Percentiles rank a stretch among this genome's conserved stretches.
Conservation (phyloP, 2,113 vertebrate genomes). For the Camelus bactrianus region DNA sequence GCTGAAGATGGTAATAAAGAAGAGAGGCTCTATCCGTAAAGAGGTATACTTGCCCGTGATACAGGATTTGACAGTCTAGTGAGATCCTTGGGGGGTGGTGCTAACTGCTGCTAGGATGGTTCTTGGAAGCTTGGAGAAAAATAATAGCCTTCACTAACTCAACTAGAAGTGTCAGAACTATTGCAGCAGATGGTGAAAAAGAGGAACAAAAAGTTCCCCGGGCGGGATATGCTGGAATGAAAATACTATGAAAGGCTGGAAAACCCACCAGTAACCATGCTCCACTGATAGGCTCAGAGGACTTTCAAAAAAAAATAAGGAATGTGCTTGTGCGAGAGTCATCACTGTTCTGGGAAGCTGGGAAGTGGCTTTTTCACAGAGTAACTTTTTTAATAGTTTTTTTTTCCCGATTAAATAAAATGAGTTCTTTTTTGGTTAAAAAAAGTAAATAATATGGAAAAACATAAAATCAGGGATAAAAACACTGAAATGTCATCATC, state of each 20-base stretch:
- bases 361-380: not conserved
- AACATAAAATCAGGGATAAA: not conserved
- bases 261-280: not conserved
- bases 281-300: not conserved
- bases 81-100: not conserved
- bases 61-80: not conserved
- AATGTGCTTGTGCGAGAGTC: not conserved
- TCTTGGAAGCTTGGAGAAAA: not conserved
- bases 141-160: not conserved
- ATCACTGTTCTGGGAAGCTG: not conserved
- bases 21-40: not conserved
- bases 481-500: not conserved
- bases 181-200: not conserved
- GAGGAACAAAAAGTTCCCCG: not conserved
- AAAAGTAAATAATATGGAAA: not conserved
- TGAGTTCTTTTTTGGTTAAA: not conserved
- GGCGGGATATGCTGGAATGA: not conserved
- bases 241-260: not conserved
- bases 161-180: slow-evolving; percentile 1
- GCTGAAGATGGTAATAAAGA: not conserved
- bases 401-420: not conserved
- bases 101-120: not conserved
- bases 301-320: not conserved
- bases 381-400: not conserved
- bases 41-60: not conserved